Evolutionary conservation across 2,797 vertebrate genomes (phyloP), one percentile per base, ranked within the genome.

Genomic region (Leucoraja ocellata): DNA sequence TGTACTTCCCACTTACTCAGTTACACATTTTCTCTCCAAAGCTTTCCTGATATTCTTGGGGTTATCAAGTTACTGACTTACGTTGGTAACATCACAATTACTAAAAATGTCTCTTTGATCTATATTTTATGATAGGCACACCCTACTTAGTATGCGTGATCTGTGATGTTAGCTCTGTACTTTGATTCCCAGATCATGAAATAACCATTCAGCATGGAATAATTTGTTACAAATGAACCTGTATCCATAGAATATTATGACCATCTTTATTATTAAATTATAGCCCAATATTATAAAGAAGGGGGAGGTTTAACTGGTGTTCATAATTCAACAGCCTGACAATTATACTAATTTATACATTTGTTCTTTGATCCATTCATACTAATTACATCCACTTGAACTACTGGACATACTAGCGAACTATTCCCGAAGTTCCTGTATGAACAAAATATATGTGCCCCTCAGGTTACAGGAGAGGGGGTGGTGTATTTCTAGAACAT

Each of bases 161-260:
- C 36, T 74, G 21, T 73, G 25, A 73, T 18, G 25, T 36, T 73
- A 68, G 32, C 71, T 1, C 36, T 91, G 90, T 74, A 23, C 90
- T 91, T 91, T 91, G 90, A 91, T 74, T 74, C 21, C 9, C 10
- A 6, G 36, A 91, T 91, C 90, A 74, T 74, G 71, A 74, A 91
- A 90, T 90, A 90, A 91, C 36, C 25, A 74, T 92, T 74, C 39
- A 16, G 6, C 36, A 36, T n/a, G 9, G 7, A 76, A 76, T 73
- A 46, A 91, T 74, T 28, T 28, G 68, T 88, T 36, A 88, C 65
- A 68, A 5, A 36, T 88, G 84, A 88, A 65, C 68, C 71, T 21
- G 14, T 46, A 21, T 91, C 25, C 68, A 91, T 25, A 91, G 39
- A 74, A 5, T 73, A 14, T 74, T 74, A 23, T 54, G 28, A 74